phyloP scores from a whole-genome alignment of 2,888 invertebrate species.

The Ectemnius continuus region DNA sequence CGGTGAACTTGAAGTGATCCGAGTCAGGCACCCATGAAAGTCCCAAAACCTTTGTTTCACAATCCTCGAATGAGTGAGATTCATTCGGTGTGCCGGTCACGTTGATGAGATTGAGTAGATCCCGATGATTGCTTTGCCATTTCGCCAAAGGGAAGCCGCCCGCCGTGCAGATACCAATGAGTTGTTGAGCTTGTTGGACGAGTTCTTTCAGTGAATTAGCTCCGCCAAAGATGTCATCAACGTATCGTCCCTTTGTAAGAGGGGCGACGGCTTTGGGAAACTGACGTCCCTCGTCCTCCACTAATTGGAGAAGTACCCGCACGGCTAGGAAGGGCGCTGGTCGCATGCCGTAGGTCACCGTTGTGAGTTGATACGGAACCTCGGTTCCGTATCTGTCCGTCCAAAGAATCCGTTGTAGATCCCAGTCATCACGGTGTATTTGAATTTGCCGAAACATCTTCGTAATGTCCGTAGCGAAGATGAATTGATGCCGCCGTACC shows the following conservation, averaged over 20 bases:
- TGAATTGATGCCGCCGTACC: background rate
- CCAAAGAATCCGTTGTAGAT: constrained; percentile 73
- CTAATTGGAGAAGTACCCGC: constrained; percentile 34
- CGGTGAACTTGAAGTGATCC: constrained; percentile 29
- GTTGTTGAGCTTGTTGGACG: constrained; percentile 2
- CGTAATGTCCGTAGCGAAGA: constrained; percentile 8
- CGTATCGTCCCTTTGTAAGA: constrained; percentile 33
- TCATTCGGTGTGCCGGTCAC: background rate
- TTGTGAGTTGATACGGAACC: constrained; percentile 24
- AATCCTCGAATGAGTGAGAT: background rate
- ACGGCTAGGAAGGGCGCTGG: constrained; percentile 40
- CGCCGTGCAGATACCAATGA: constrained; percentile 31
- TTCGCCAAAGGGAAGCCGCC: constrained; percentile 40
- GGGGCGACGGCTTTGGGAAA: constrained; percentile 33
- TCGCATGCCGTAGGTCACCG: constrained; percentile 32
- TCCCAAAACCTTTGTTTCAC: constrained; percentile 20
- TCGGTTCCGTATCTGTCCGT: background rate
- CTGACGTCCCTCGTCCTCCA: constrained; percentile 24
- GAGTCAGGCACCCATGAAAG: constrained; percentile 30
- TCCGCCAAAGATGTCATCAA: constrained; percentile 50
- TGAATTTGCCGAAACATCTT: constrained; percentile 19
- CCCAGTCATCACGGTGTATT: constrained; percentile 38
- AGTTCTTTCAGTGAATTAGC: constrained; percentile 13
- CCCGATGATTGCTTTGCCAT: constrained; percentile 16
- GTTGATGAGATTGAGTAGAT: background rate